These are phyloP conservation scores for Sebastes minor DNA, from an alignment of 2,797 vertebrate genomes.

Conservation along the genomic window DNA sequence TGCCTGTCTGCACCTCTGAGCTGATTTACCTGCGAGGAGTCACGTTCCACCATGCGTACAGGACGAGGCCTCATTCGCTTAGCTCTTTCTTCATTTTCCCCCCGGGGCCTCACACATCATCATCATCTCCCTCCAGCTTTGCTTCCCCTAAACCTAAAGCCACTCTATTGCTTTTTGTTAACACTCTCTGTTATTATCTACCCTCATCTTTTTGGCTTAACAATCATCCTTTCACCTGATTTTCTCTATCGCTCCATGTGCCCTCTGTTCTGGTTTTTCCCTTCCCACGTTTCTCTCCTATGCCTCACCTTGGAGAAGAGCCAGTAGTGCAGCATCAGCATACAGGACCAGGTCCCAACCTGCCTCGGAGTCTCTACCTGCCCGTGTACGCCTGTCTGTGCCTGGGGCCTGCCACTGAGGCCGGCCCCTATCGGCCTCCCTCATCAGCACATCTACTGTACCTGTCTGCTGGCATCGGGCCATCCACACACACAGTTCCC, in stretches of 20 bases:
- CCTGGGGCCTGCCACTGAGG: slow-evolving; percentile 50
- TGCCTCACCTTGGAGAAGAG: slow-evolving; percentile 54
- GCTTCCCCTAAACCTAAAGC: background rate
- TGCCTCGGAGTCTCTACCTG: slow-evolving; percentile 79
- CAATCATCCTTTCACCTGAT: slow-evolving; percentile 1
- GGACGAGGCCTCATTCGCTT: slow-evolving; percentile 28
- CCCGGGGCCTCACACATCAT: background rate
- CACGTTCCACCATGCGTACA: slow-evolving; percentile 57
- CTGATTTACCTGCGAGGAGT: slow-evolving; percentile 65
- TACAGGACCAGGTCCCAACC: slow-evolving; percentile 83
- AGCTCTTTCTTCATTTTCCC: background rate
- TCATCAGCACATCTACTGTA: slow-evolving; percentile 74
- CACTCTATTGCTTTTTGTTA: background rate
- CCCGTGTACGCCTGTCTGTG: slow-evolving; percentile 60
- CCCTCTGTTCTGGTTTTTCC: slow-evolving; percentile 31
- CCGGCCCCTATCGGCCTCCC: slow-evolving; percentile 57
- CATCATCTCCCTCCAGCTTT: background rate
- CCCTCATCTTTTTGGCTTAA: background rate
- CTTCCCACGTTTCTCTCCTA: slow-evolving; percentile 65
- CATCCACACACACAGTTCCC: slow-evolving; percentile 58
- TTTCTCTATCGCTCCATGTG: slow-evolving; percentile 34
- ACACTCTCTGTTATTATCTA: background rate
- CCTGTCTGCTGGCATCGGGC: slow-evolving; percentile 75
- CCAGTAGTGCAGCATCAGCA: slow-evolving; percentile 64
- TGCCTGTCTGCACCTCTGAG: slow-evolving; percentile 67